Conservation (phyloP, 1,140 invertebrate genomes). For the Rhagoletis zephyria region DNA sequence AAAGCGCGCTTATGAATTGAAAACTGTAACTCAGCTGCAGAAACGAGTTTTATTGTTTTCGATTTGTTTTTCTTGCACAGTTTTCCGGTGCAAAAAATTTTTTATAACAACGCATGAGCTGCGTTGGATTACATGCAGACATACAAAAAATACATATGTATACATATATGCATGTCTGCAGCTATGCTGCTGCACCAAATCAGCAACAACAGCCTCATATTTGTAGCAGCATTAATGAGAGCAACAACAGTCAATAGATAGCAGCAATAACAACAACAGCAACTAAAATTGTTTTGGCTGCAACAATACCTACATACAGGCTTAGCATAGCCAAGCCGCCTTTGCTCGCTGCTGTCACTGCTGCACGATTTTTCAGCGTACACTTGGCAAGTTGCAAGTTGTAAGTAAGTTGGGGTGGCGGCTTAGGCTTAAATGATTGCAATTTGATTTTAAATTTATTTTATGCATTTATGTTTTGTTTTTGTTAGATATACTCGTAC, state of each 20-base stretch:
- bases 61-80: conserved; percentile 25
- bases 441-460: neutral
- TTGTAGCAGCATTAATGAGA: conserved; percentile 6
- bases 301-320: neutral
- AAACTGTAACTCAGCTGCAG: conserved; percentile 41
- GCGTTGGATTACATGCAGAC: neutral
- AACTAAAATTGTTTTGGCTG: neutral
- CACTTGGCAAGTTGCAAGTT: neutral
- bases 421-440: conserved; percentile 14
- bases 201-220: neutral
- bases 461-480: neutral
- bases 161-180: neutral
- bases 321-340: neutral
- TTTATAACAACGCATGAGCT: conserved; percentile 15
- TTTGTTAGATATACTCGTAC: no score
- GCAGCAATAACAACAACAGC: neutral
- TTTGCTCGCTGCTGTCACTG: neutral
- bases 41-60: conserved; percentile 46
- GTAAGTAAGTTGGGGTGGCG: conserved; percentile 21
- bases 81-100: conserved; percentile 36
- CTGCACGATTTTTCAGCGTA: conserved; percentile 27
- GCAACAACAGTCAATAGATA: neutral
- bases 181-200: neutral
- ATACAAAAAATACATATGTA: no score
- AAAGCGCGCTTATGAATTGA: conserved; percentile 51